Evolutionary conservation across 2,888 invertebrate species (phyloP).

Genomic region (Rotaria sp.): DNA sequence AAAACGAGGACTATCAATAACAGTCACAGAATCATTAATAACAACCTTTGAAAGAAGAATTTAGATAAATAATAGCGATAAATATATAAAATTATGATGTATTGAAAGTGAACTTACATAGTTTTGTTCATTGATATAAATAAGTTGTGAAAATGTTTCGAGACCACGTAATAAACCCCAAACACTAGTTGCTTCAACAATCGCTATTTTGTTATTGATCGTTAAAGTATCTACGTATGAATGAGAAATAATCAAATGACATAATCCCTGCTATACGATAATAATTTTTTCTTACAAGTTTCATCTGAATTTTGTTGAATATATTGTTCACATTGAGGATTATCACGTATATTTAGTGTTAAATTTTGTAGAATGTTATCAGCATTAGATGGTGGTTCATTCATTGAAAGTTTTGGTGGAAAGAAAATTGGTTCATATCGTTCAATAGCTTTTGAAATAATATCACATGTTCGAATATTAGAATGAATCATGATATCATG

Average conservation of each 20-base stretch:
- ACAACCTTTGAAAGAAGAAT: conserved; percentile 22
- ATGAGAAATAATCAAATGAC: too few relatives aligned
- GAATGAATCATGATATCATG: conserved; percentile 16
- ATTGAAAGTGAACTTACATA: not conserved
- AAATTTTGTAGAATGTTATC: not conserved
- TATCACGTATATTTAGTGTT: not conserved
- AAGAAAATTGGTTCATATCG: conserved; percentile 35
- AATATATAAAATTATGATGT: too few relatives aligned
- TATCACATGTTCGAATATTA: conserved; percentile 21
- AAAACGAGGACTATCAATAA: conserved; percentile 38
- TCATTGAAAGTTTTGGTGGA: conserved; percentile 30
- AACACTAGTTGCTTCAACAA: conserved; percentile 48
- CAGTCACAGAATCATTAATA: conserved; percentile 31
- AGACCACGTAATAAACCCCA: conserved; percentile 76
- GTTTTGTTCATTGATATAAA: conserved; percentile 51
- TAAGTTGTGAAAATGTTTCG: conserved; percentile 72
- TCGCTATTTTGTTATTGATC: not conserved
- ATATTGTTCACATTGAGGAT: not conserved
- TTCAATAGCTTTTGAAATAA: conserved; percentile 33
- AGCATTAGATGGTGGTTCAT: not conserved
- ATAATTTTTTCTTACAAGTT: conserved; percentile 2
- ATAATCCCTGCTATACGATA: too few relatives aligned
- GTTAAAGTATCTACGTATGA: conserved; percentile 30
- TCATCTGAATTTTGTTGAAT: conserved; percentile 25
- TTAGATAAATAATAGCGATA: not conserved